Percentiles rank a stretch among this genome's conserved stretches.
phyloP scores from a whole-genome alignment of 2,797 vertebrate species.

The Sus cebifrons region DNA sequence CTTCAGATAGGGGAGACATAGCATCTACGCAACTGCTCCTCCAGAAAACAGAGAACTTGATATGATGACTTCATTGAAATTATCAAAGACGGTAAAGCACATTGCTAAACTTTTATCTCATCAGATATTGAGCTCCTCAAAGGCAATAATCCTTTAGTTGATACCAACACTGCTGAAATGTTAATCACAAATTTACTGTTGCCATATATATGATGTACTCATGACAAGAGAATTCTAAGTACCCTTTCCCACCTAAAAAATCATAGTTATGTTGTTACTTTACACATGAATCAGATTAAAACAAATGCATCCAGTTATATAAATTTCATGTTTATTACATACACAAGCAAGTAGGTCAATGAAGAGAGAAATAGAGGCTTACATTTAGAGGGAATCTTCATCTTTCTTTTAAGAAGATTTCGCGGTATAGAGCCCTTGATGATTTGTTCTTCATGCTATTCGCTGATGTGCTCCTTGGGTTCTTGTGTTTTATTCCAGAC shows the following conservation, averaged over 20 bases:
- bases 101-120: not conserved
- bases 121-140: not conserved
- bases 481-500: not conserved
- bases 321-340: not conserved
- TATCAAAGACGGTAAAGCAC: not conserved
- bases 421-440: not conserved
- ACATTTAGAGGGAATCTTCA: not conserved
- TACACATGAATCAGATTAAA: not conserved
- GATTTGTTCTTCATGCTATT: not conserved
- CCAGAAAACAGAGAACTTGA: not conserved
- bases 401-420: not conserved
- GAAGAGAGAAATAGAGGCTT: not conserved
- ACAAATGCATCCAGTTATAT: not conserved
- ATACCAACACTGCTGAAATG: not conserved
- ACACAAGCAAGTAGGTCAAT: not conserved
- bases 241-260: too few relatives aligned
- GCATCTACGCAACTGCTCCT: not conserved
- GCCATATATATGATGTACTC: not conserved
- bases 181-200: not conserved
- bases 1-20: not conserved
- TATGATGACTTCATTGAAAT: not conserved
- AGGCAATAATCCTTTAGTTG: not conserved
- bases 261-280: not conserved
- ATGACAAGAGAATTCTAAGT: not conserved
- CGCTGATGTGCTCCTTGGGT: not conserved